Conservation (phyloP, 2,797 vertebrate species). For the Lepus oiostolus region DNA sequence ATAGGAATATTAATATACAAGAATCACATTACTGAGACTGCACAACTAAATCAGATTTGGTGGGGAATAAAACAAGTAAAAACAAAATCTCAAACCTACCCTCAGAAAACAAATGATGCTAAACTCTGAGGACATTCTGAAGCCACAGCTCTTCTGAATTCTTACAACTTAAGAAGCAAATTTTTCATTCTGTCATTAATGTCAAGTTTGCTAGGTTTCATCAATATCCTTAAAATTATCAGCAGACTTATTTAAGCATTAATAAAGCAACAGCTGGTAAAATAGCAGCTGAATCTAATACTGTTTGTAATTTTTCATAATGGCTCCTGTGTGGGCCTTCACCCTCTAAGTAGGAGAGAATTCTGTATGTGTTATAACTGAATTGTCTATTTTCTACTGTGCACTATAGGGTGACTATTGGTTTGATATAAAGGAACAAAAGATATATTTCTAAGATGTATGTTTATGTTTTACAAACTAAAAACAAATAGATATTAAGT, state of each 20-base stretch:
- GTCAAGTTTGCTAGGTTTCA: not conserved
- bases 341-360: not conserved
- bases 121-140: not conserved
- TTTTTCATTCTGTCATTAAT: slow-evolving; percentile 24
- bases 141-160: not conserved
- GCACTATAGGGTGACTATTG: not conserved
- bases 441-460: not conserved
- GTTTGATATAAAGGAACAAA: slow-evolving; percentile 37
- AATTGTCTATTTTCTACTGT: not conserved
- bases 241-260: slow-evolving; percentile 16
- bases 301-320: slow-evolving; percentile 47
- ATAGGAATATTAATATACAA: slow-evolving; percentile 5
- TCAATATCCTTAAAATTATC: slow-evolving; percentile 52
- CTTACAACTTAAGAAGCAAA: not conserved
- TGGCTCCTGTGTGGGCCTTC: not conserved
- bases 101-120: not conserved
- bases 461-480: not conserved
- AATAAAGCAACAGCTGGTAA: slow-evolving; percentile 47
- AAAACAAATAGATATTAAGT: not conserved
- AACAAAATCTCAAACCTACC: not conserved
- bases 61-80: not conserved
- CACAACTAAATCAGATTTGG: not conserved
- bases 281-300: not conserved
- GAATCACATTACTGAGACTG: not conserved
- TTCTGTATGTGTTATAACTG: not conserved